Evolutionary conservation across 30 jellyfish, hydroid and myxozoan genomes (phyloP).

Genomic region (Sanderia malayensis): DNA sequence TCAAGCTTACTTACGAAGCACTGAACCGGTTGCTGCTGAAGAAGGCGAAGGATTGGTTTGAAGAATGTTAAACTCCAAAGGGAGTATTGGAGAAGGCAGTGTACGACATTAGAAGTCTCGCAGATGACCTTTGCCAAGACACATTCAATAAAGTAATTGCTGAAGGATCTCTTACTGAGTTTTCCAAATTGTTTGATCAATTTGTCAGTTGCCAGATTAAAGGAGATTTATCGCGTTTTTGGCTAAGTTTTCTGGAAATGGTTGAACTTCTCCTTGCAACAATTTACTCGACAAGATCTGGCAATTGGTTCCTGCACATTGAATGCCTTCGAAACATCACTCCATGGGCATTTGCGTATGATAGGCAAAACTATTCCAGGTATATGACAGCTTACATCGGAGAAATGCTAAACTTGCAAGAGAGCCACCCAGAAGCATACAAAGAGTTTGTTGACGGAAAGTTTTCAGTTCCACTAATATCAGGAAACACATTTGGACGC

Average conservation of each 20-base stretch:
- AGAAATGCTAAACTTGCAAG: constrained; percentile 1
- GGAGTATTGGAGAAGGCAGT: neutral
- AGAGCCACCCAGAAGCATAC: constrained; percentile 13
- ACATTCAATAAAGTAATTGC: neutral
- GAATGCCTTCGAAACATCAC: neutral
- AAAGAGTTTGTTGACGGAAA: constrained; percentile 21
- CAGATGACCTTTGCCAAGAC: constrained; percentile 5
- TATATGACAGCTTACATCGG: constrained; percentile 24
- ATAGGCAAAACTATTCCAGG: constrained; percentile 25
- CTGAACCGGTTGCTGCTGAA: neutral
- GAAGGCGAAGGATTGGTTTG: constrained; percentile 1
- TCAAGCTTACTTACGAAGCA: neutral
- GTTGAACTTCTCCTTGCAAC: constrained; percentile 30
- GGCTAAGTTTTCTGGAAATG: constrained; percentile 39
- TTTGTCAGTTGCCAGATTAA: constrained; percentile 6
- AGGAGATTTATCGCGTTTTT: constrained; percentile 9
- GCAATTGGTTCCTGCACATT: constrained; percentile 15
- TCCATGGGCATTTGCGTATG: constrained; percentile 43
- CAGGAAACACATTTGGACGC: constrained; percentile 29
- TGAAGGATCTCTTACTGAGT: neutral
- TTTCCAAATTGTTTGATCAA: neutral
- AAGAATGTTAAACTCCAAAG: neutral
- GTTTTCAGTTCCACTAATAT: constrained; percentile 16
- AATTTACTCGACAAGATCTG: constrained; percentile 15
- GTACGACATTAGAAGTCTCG: neutral